Evolutionary conservation across 2,888 invertebrate genomes (phyloP).

Genomic region (Diaperis boleti): DNA sequence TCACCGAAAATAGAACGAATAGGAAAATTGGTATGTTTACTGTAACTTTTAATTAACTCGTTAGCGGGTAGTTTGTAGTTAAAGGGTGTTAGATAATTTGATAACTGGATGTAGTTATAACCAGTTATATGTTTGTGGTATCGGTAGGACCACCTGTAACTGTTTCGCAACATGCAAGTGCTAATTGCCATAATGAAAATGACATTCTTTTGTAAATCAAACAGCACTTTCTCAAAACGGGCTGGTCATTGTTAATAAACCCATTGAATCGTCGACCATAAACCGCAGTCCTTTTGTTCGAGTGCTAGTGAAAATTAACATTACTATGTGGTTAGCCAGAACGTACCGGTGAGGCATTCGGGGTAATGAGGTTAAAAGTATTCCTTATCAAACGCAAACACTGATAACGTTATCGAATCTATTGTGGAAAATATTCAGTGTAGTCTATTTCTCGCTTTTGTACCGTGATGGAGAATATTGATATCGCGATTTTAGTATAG

Average conservation of each 20-base stretch:
- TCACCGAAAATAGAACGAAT: conserved; percentile 24
- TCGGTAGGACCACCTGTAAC: conserved; percentile 7
- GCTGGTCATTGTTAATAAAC: conserved; percentile 15
- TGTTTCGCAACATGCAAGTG: conserved; percentile 19
- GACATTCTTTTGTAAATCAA: conserved; percentile 35
- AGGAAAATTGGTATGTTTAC: conserved; percentile 17
- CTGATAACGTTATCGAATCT: conserved; percentile 43
- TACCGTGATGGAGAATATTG: neutral
- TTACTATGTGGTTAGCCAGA: too few species aligned
- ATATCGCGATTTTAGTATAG: neutral
- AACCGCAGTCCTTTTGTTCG: conserved; percentile 12
- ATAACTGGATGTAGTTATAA: too few species aligned
- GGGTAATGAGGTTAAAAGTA: conserved; percentile 44
- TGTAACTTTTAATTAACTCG: too few species aligned
- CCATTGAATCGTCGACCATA: conserved; percentile 11
- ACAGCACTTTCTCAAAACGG: conserved; percentile 31
- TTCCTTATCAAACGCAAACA: conserved; percentile 42
- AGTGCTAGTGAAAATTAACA: too few species aligned
- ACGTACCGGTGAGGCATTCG: too few species aligned
- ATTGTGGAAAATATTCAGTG: conserved; percentile 37
- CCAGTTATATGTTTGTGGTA: too few species aligned
- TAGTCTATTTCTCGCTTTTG: conserved; percentile 14
- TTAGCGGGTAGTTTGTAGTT: too few species aligned
- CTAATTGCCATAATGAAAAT: conserved; percentile 42
- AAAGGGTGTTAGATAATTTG: too few species aligned